Evolutionary conservation across 2,888 invertebrate genomes (phyloP).

Genomic region (Drosophila lacicola): DNA sequence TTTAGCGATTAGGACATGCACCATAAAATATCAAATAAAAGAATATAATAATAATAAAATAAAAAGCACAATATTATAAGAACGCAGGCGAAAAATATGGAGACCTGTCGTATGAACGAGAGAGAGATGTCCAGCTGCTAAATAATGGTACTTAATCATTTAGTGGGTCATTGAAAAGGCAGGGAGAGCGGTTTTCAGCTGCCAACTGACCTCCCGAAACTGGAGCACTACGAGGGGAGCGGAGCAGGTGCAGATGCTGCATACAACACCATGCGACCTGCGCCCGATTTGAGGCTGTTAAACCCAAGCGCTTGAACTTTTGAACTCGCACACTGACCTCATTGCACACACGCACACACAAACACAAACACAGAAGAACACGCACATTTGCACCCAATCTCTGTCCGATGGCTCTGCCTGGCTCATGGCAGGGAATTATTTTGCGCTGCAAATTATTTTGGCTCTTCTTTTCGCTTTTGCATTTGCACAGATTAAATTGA

Average conservation of each 20-base stretch:
- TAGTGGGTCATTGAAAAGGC: constrained; percentile 64
- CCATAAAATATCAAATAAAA: constrained; percentile 42
- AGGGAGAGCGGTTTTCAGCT: constrained; percentile 9
- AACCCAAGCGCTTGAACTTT: constrained; percentile 67
- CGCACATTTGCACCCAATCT: constrained; percentile 14
- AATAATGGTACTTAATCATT: constrained; percentile 73
- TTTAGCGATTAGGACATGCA: constrained; percentile 52
- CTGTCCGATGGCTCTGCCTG: neutral
- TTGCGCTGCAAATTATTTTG: constrained; percentile 67
- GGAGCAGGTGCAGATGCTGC: neutral
- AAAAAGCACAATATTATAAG: neutral
- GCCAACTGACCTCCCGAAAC: constrained; percentile 45
- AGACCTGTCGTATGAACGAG: neutral
- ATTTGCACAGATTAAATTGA: constrained; percentile 70
- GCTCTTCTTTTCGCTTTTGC: constrained; percentile 38
- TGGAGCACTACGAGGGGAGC: constrained; percentile 1
- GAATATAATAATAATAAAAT: constrained; percentile 22
- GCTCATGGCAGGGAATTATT: constrained; percentile 38
- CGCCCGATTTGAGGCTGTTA: constrained; percentile 55
- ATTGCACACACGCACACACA: constrained; percentile 41
- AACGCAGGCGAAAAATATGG: neutral
- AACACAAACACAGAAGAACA: constrained; percentile 9
- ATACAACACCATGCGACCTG: constrained; percentile 20
- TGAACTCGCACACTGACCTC: constrained; percentile 75
- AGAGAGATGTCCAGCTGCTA: constrained; percentile 36